Base-by-base conservation (phyloP, 1,140 invertebrate species). In the Bradynema listronoti region DNA sequence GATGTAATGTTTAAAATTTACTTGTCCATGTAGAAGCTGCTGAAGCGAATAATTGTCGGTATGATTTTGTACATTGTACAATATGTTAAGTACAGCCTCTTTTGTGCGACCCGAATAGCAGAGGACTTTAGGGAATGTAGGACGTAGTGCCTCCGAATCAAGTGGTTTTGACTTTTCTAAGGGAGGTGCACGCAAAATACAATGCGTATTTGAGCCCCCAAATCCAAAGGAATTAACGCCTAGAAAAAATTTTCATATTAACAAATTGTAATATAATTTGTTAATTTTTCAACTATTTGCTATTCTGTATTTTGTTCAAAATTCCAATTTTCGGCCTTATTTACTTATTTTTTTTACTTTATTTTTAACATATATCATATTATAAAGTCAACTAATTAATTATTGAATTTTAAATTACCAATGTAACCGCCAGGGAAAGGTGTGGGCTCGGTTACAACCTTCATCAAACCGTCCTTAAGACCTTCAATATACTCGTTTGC, bases 201-300 rank as follows among this genome's bases (percentile, higher is more conserved):
- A 80, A 79, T 96, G 92, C 14, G 88, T 90, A 81, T 97, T 97
- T 24, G 91, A 89, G 47, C 93, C 93, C 56, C 93, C 93, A 81
- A 96, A 96, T 19, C 93, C 93, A 80, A 97, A 97, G 1, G 90
- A 94, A 80, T 95, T 97, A 1, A 97, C 73, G 4, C 85, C n/a
- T n/a, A n/a, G n/a, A n/a, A n/a, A n/a, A n/a, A n/a, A n/a, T n/a
- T n/a, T n/a, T n/a, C n/a, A n/a, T n/a, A n/a, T n/a, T n/a, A n/a
- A n/a, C n/a, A n/a, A n/a, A n/a, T n/a, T n/a, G n/a, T n/a, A n/a
- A n/a, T n/a, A n/a, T n/a, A n/a, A n/a, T n/a, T n/a, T n/a, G n/a
- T n/a, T n/a, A n/a, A n/a, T n/a, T n/a, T n/a, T n/a, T n/a, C n/a
- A n/a, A n/a, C n/a, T n/a, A n/a, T n/a, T n/a, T n/a, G n/a, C n/a